A percentile compares a stretch with the other conserved stretches of the same genome.
Evolutionary conservation across 35 echinoderm and acorn worm species (phyloP).

Genomic region (Heliocidaris erythrogramma): DNA sequence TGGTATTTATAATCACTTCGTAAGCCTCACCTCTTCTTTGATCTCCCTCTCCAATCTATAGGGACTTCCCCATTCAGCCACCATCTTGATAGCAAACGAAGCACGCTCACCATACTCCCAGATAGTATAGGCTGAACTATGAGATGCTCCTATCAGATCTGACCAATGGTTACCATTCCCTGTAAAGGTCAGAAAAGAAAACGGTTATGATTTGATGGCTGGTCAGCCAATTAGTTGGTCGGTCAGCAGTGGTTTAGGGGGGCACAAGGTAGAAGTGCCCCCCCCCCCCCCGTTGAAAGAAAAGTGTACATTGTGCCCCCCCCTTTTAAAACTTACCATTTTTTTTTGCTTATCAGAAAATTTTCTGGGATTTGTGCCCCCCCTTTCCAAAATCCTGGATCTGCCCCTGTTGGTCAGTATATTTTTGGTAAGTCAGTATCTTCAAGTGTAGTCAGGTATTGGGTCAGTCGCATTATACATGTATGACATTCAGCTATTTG

Average conservation of each 20-base stretch:
- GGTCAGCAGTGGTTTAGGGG: no score
- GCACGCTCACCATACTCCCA: constrained; percentile 86
- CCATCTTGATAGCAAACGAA: constrained; percentile 68
- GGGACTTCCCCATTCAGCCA: constrained; percentile 86
- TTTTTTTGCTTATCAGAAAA: no score
- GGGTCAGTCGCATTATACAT: no score
- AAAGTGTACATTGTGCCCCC: no score
- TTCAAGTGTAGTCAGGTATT: not conserved
- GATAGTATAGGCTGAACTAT: constrained; percentile 77
- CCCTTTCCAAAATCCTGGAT: no score
- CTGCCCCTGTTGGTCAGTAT: not conserved
- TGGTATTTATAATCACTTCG: no score
- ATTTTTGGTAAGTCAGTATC: not conserved
- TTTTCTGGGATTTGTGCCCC: no score
- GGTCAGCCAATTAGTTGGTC: not conserved
- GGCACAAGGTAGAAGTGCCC: no score
- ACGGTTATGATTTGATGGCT: not conserved
- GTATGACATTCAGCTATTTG: no score
- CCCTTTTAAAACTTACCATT: no score
- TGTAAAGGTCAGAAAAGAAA: not conserved
- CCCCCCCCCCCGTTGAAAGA: no score
- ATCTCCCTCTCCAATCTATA: constrained; percentile 74
- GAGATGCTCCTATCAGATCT: constrained; percentile 89
- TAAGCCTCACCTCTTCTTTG: constrained; percentile 66
- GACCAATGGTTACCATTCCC: constrained; percentile 80